phyloP scores from a whole-genome alignment of 2,797 vertebrate species.

The Paguma larvata region DNA sequence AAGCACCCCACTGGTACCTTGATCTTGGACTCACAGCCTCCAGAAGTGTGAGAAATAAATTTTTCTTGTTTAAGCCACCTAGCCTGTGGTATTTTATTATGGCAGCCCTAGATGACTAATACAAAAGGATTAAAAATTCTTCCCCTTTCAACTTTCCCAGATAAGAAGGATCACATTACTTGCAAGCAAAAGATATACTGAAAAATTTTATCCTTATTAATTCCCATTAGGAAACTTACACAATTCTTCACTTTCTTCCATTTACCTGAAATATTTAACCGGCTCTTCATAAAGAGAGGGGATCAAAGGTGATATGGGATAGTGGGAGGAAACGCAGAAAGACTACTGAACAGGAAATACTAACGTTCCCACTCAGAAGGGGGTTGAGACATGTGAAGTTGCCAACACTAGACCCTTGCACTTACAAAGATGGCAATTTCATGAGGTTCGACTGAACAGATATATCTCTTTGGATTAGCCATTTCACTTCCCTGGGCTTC shows the following conservation, averaged over 20 bases:
- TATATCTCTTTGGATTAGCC: neutral
- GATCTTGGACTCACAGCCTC: too few species aligned
- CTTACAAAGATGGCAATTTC: neutral
- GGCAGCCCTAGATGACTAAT: too few species aligned
- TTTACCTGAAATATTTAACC: neutral
- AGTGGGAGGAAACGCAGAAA: neutral
- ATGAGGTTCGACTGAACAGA: neutral
- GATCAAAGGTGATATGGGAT: neutral
- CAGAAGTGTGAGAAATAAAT: too few species aligned
- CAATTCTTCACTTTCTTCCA: neutral
- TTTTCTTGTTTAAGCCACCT: too few species aligned
- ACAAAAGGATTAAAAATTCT: neutral
- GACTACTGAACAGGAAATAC: neutral
- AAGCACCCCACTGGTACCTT: too few species aligned
- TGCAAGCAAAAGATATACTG: neutral
- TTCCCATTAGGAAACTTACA: neutral
- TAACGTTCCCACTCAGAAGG: neutral
- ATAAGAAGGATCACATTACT: neutral
- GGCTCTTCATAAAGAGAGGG: neutral
- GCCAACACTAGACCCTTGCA: neutral
- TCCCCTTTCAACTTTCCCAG: neutral
- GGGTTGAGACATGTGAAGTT: neutral
- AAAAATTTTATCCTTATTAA: neutral
- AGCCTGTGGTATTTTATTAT: too few species aligned
- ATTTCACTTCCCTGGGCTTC: neutral